phyloP scores from a whole-genome alignment of 2,113 vertebrate species.

The Podiceps cristatus region DNA sequence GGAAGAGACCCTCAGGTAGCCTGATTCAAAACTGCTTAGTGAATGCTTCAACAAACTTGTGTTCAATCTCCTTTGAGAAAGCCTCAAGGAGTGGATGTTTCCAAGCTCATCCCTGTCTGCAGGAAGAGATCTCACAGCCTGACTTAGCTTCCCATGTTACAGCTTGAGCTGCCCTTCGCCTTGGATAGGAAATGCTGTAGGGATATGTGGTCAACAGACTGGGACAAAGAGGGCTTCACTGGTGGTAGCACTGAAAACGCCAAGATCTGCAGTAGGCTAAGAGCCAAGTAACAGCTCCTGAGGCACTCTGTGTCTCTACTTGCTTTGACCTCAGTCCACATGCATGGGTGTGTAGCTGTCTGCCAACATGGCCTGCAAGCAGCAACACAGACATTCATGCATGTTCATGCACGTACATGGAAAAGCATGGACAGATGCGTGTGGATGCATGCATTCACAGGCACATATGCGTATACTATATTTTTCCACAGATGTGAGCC shows the following conservation, averaged over 20 bases:
- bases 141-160: neutral
- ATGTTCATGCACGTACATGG: neutral
- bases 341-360: neutral
- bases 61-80: neutral
- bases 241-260: neutral
- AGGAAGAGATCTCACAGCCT: neutral
- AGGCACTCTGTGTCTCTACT: neutral
- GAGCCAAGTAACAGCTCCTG: neutral
- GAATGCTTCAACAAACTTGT: neutral
- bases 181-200: accelerated
- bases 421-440: neutral
- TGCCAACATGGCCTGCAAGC: neutral
- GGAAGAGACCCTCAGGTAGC: neutral
- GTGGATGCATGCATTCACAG: neutral
- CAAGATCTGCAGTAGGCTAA: neutral
- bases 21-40: neutral
- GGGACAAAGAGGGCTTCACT: neutral
- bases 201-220: accelerated
- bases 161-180: neutral
- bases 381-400: neutral
- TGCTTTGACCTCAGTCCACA: neutral
- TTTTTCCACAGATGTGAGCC: neutral
- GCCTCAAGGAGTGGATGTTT: neutral
- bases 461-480: neutral
- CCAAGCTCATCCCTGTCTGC: neutral